These are phyloP conservation scores for Drosophila antonietae DNA, from an alignment of 2,888 invertebrate species.

Conservation along the genomic window DNA sequence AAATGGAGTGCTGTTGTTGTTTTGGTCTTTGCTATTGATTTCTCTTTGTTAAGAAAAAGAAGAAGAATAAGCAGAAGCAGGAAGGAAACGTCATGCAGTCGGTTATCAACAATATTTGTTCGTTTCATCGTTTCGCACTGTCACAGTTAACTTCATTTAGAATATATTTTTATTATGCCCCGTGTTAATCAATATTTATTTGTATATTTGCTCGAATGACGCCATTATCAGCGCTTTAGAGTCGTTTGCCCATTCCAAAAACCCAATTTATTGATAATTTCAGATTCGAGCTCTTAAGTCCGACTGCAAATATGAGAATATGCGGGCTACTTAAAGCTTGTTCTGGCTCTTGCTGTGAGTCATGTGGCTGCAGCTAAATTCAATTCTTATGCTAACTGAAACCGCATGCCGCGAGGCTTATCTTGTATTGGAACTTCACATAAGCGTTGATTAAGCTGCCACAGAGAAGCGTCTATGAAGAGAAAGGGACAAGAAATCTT, in stretches of 20 bases:
- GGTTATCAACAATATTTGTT: constrained; percentile 24
- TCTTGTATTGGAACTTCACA: not conserved
- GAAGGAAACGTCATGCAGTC: constrained; percentile 32
- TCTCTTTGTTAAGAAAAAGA: constrained; percentile 49
- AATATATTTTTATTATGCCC: constrained; percentile 23
- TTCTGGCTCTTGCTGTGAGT: constrained; percentile 14
- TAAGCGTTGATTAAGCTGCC: not conserved
- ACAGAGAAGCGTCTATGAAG: not conserved
- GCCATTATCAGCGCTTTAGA: constrained; percentile 49
- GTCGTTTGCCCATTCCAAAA: not conserved
- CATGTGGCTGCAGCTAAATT: not conserved
- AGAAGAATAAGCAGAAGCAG: not conserved
- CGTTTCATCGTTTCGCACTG: constrained; percentile 12
- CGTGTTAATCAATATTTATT: constrained; percentile 47
- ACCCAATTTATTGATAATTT: constrained; percentile 36
- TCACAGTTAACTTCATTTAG: constrained; percentile 43
- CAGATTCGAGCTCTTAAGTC: constrained; percentile 4
- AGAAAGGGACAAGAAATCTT: too few relatives aligned
- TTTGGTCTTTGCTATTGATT: constrained; percentile 52
- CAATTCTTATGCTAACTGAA: constrained; percentile 2
- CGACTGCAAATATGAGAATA: constrained; percentile 8
- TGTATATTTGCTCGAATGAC: constrained; percentile 49
- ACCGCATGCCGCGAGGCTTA: not conserved
- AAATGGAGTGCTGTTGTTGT: constrained; percentile 32
- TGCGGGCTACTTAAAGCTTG: constrained; percentile 7